Evolutionary conservation across 30 jellyfish, hydroid and myxozoan species (phyloP), one percentile per base, ranked within the genome.

Genomic region (Chrysaora quinquecirrha): DNA sequence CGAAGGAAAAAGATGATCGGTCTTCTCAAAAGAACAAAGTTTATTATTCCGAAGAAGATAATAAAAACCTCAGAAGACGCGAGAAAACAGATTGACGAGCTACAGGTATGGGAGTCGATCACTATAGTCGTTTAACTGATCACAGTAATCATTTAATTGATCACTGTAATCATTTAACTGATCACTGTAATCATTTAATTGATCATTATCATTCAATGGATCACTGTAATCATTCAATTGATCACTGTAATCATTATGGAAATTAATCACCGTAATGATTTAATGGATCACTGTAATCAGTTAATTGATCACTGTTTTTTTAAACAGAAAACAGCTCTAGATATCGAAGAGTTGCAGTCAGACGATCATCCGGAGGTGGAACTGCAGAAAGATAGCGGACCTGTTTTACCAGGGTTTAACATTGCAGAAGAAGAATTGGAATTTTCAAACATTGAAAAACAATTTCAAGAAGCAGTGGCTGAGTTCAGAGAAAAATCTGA

Each of bases 1-100:
- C 80, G 81, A 35, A 56, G 89, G 58, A 46, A 74, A 82, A 70
- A 73, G 62, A 78, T 90, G 97, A 83, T 79, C 30, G 89, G 94
- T 0, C 58, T 90, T 31, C 67, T 90, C 23, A 81, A 74, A 34
- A 58, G 82, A 0, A 77, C 97, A 9, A 83, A 81, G 71, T 85
- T 85, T 56, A 71, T 68, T 18, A 34, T 67, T 22, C 25, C 79
- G 14, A 64, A 83, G 67, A 64, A 49, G 33, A 64, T 87, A 50
- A 66, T 85, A 27, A 75, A 67, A 34, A 73, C 34, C 25, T 75
- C 95, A 21, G 78, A 85, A 68, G 95, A 85, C 65, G 95, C 95
- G 34, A 85, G 87, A 38, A 76, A 64, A 11, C 89, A 85, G 34
- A 71, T 85, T 0, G 46, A 47, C 50, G 73, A 71, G 30, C 30